These are phyloP conservation scores for Hylia prasina DNA, from an alignment of 2,113 vertebrate genomes.

Conservation along the genomic window DNA sequence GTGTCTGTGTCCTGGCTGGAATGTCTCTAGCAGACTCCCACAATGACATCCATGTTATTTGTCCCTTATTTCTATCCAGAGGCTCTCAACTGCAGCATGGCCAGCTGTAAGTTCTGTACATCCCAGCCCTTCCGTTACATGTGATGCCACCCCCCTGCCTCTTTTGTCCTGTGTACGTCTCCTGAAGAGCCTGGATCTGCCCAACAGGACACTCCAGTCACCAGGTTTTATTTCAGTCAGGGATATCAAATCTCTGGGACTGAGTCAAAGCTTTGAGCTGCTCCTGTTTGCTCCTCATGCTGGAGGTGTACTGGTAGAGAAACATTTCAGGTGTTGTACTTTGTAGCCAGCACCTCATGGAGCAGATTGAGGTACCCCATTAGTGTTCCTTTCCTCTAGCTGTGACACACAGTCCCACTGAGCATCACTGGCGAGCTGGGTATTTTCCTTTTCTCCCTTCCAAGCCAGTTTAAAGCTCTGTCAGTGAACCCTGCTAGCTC, in stretches of 20 bases:
- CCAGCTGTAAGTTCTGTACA: not conserved
- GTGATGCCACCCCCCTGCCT: not conserved
- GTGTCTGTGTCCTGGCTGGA: fast-evolving
- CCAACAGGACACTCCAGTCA: not conserved
- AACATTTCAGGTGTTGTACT: not conserved
- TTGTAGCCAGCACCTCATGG: not conserved
- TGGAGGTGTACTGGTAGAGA: not conserved
- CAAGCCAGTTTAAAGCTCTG: not conserved
- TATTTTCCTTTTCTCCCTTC: not conserved
- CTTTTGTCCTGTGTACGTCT: not conserved
- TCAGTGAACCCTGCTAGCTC: not conserved
- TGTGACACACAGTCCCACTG: not conserved
- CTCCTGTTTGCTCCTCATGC: not conserved
- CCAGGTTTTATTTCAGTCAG: not conserved
- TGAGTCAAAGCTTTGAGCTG: not conserved
- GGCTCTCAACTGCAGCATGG: not conserved
- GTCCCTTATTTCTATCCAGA: not conserved
- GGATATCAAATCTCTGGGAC: not conserved
- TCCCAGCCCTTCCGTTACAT: not conserved
- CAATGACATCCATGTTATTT: not conserved
- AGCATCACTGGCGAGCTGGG: fast-evolving
- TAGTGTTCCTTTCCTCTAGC: fast-evolving
- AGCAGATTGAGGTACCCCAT: not conserved
- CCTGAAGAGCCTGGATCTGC: not conserved
- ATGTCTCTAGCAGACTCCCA: not conserved